These are phyloP conservation scores for Hemithea aestivaria DNA, from an alignment of 2,888 invertebrate genomes.

Conservation along the genomic window DNA sequence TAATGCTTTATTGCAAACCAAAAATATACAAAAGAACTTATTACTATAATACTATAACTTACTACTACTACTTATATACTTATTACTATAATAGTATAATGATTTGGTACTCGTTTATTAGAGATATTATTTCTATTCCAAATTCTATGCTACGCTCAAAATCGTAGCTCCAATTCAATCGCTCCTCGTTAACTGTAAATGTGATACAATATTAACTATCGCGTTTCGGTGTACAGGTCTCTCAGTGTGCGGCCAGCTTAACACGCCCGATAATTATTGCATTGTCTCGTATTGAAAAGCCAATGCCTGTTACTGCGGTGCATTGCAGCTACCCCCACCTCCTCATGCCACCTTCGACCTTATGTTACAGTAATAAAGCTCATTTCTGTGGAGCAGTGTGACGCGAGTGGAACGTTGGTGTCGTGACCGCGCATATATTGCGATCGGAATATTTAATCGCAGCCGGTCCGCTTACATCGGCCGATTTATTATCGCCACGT, in stretches of 20 bases:
- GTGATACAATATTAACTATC: too few relatives aligned
- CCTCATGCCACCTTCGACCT: constrained; percentile 7
- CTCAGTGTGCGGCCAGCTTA: constrained; percentile 12
- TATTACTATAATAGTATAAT: too few relatives aligned
- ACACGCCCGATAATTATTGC: constrained; percentile 35
- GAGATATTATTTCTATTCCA: too few relatives aligned
- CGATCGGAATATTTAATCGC: constrained; percentile 37
- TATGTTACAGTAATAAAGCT: constrained; percentile 9
- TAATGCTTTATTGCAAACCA: too few relatives aligned
- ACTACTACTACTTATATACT: too few relatives aligned
- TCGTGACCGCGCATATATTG: constrained; percentile 58
- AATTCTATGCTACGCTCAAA: too few relatives aligned
- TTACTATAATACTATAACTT: too few relatives aligned
- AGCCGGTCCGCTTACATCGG: constrained; percentile 39
- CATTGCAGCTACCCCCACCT: constrained; percentile 18
- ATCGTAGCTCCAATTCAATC: too few relatives aligned
- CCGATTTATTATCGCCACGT: constrained; percentile 51
- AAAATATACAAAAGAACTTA: too few relatives aligned
- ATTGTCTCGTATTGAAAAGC: constrained; percentile 38
- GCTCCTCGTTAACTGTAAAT: too few relatives aligned
- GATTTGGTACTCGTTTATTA: too few relatives aligned
- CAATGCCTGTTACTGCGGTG: constrained; percentile 26
- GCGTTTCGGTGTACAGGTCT: not conserved
- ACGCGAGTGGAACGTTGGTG: constrained; percentile 46
- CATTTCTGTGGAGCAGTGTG: constrained; percentile 13